A percentile compares a stretch with the other conserved stretches of the same genome.
phyloP scores from a whole-genome alignment of 1,140 invertebrate species.

The Drosophila nikananu region DNA sequence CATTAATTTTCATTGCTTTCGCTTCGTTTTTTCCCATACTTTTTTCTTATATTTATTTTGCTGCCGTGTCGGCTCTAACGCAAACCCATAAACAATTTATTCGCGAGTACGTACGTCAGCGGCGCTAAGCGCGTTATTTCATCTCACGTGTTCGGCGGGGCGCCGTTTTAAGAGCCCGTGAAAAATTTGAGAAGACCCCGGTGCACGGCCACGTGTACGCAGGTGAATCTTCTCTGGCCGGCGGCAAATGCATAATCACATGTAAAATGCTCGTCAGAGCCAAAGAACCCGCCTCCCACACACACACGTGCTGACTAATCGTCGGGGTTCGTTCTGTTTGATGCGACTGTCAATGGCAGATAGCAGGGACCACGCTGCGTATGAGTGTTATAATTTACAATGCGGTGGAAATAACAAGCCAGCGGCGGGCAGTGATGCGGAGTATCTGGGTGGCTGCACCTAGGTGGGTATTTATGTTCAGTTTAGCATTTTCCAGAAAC shows the following conservation, averaged over 20 bases:
- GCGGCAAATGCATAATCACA: conserved; percentile 62
- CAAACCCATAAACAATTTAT: conserved; percentile 38
- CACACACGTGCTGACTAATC: conserved; percentile 40
- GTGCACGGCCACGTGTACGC: conserved; percentile 24
- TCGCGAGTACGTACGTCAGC: conserved; percentile 35
- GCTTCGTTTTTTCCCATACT: conserved; percentile 11
- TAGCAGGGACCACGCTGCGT: conserved; percentile 38
- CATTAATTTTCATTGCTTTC: conserved; percentile 68
- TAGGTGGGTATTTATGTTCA: background rate
- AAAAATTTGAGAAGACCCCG: background rate
- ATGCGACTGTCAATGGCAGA: conserved; percentile 45
- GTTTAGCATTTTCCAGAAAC: background rate
- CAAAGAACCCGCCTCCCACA: conserved; percentile 7
- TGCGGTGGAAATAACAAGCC: conserved; percentile 24
- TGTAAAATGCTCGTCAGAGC: conserved; percentile 48
- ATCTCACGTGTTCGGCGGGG: conserved; percentile 32
- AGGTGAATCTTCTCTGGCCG: conserved; percentile 11
- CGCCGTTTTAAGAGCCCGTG: conserved; percentile 4
- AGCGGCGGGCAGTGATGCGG: conserved; percentile 12
- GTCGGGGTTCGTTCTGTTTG: conserved; percentile 32
- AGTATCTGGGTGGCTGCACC: conserved; percentile 13
- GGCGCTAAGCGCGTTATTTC: conserved; percentile 47
- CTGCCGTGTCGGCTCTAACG: conserved; percentile 27
- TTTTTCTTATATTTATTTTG: conserved; percentile 9
- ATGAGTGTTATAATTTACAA: conserved; percentile 47